A percentile compares a stretch with the other conserved stretches of the same genome.
Evolutionary conservation across 2,113 vertebrate genomes (phyloP).

Genomic region (Sorex fumeus): DNA sequence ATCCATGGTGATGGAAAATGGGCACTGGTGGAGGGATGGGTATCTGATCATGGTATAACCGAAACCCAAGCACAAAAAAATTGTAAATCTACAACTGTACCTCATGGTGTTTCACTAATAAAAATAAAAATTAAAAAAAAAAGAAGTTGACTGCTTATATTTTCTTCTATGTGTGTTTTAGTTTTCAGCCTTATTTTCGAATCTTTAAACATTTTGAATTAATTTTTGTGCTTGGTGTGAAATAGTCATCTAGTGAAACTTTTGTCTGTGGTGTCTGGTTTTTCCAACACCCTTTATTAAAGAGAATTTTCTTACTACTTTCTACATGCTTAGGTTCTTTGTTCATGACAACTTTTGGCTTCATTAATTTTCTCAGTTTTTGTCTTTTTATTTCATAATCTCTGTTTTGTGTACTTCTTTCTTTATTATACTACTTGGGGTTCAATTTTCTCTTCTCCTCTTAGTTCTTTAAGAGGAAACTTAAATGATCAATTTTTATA

Average conservation of each 20-base stretch:
- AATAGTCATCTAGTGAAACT: neutral
- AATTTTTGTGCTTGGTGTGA: neutral
- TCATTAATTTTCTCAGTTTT: neutral
- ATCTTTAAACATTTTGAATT: neutral
- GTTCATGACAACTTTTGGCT: neutral
- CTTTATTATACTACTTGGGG: neutral
- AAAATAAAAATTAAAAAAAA: too few species aligned
- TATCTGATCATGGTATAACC: too few species aligned
- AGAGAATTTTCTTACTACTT: neutral
- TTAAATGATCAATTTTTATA: neutral
- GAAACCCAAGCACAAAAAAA: too few species aligned
- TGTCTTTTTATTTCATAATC: conserved; percentile 26
- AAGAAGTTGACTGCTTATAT: neutral
- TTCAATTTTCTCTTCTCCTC: conserved; percentile 59
- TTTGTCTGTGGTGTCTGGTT: neutral
- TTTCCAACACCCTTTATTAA: neutral
- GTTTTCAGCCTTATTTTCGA: neutral
- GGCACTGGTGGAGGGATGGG: too few species aligned
- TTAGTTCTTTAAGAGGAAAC: neutral
- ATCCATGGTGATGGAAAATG: too few species aligned
- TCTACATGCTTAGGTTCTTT: neutral
- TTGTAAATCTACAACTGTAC: too few species aligned
- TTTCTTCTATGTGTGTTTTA: neutral
- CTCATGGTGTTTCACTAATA: too few species aligned
- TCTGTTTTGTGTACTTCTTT: neutral